These are phyloP conservation scores for Agonum fuliginosum DNA, from an alignment of 2,888 invertebrate genomes.

Conservation along the genomic window DNA sequence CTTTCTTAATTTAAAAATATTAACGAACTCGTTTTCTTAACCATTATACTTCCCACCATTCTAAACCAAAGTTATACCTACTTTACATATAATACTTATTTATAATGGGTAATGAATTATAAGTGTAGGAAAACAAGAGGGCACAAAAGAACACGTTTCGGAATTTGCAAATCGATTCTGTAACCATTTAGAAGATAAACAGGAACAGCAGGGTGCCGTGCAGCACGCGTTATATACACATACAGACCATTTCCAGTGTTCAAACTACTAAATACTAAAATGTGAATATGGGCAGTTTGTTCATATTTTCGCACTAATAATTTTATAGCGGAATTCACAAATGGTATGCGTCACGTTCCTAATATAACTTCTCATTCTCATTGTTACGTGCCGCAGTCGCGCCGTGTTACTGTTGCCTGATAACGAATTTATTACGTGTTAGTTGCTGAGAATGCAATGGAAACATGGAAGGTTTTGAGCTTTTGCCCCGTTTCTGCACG, in stretches of 20 bases:
- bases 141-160: conserved; percentile 2
- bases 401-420: conserved; percentile 30
- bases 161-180: conserved; percentile 4
- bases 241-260: conserved; percentile 7
- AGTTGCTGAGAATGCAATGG: conserved; percentile 21
- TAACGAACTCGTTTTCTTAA: too few relatives aligned
- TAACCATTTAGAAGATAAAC: conserved; percentile 38
- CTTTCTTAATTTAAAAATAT: too few relatives aligned
- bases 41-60: not conserved
- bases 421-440: conserved; percentile 44
- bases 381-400: conserved; percentile 34
- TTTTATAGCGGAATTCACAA: conserved; percentile 50
- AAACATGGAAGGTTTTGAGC: conserved; percentile 14
- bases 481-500: not conserved
- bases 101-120: too few relatives aligned
- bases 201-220: not conserved
- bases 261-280: not conserved
- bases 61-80: not conserved
- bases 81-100: too few relatives aligned
- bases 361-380: conserved; percentile 47
- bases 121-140: not conserved
- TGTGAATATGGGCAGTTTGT: conserved; percentile 1
- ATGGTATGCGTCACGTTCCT: conserved; percentile 49
- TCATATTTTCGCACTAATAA: conserved; percentile 54
- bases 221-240: not conserved